Percentiles rank a stretch among this genome's conserved stretches.
These are phyloP conservation scores for Panthera uncia DNA, from an alignment of 2,113 vertebrate species.

Conservation along the genomic window DNA sequence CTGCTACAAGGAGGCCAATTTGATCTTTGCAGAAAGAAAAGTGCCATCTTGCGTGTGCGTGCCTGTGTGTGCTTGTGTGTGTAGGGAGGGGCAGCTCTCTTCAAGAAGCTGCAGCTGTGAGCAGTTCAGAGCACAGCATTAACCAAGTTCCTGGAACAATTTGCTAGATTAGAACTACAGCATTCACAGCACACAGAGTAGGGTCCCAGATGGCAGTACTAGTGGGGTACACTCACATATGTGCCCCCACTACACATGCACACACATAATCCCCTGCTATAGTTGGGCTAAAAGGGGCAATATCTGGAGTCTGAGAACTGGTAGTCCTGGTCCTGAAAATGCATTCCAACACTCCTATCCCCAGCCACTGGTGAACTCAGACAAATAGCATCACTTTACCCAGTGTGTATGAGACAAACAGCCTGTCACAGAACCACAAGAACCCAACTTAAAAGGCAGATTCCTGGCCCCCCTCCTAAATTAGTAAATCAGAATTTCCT, in stretches of 20 bases:
- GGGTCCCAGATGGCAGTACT: background rate
- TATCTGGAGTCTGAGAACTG: background rate
- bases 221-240: background rate
- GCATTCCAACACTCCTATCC: background rate
- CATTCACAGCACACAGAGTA: background rate
- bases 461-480: background rate
- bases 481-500: background rate
- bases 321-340: background rate
- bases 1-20: conserved; percentile 74
- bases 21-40: conserved; percentile 74
- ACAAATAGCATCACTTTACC: background rate
- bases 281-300: background rate
- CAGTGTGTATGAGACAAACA: background rate
- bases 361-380: background rate
- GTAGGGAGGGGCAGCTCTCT: background rate
- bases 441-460: background rate
- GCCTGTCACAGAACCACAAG: background rate
- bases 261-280: rapidly evolving
- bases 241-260: rapidly evolving
- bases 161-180: conserved; percentile 42
- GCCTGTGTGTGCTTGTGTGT: rapidly evolving
- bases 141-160: conserved; percentile 57
- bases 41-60: conserved; percentile 32
- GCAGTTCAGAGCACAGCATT: conserved; percentile 40
- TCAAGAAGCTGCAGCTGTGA: conserved; percentile 78